Conservation (phyloP, 2,888 invertebrate genomes). For the Papilio demoleus region DNA sequence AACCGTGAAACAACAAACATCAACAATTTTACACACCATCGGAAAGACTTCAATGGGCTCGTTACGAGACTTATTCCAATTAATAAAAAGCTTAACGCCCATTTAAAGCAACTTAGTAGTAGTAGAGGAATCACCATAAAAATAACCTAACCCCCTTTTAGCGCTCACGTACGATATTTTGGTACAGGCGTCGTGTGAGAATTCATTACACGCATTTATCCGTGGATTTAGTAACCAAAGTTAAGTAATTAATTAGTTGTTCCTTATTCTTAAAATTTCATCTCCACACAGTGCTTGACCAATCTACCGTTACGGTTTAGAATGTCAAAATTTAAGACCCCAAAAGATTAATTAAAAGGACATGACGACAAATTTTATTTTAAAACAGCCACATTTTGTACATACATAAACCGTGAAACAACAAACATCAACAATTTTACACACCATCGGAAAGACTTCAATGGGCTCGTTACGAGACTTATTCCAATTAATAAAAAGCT, state of each 20-base stretch:
- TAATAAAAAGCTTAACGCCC: slow-evolving; percentile 80
- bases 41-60: slow-evolving; percentile 30
- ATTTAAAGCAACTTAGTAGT: slow-evolving; percentile 82
- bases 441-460: slow-evolving; percentile 27
- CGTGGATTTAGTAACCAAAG: background rate
- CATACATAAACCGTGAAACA: slow-evolving; percentile 8
- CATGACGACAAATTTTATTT: background rate
- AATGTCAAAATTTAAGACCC: too few species aligned
- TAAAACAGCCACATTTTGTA: background rate
- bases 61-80: slow-evolving; percentile 67
- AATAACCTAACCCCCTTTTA: slow-evolving; percentile 61
- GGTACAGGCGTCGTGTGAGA: slow-evolving; percentile 43
- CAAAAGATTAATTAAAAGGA: too few species aligned
- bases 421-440: slow-evolving; percentile 37
- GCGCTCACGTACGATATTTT: slow-evolving; percentile 42
- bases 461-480: slow-evolving; percentile 49
- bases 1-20: slow-evolving; percentile 25
- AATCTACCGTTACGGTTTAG: too few species aligned
- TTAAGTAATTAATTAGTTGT: slow-evolving; percentile 3
- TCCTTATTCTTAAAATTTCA: too few species aligned
- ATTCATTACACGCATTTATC: slow-evolving; percentile 5
- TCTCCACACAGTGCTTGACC: too few species aligned
- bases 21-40: slow-evolving; percentile 35
- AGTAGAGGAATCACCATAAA: slow-evolving; percentile 83
- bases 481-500: slow-evolving; percentile 80